These are phyloP conservation scores for Hyperoplus lanceolatus DNA, from an alignment of 2,797 vertebrate genomes.

Conservation along the genomic window DNA sequence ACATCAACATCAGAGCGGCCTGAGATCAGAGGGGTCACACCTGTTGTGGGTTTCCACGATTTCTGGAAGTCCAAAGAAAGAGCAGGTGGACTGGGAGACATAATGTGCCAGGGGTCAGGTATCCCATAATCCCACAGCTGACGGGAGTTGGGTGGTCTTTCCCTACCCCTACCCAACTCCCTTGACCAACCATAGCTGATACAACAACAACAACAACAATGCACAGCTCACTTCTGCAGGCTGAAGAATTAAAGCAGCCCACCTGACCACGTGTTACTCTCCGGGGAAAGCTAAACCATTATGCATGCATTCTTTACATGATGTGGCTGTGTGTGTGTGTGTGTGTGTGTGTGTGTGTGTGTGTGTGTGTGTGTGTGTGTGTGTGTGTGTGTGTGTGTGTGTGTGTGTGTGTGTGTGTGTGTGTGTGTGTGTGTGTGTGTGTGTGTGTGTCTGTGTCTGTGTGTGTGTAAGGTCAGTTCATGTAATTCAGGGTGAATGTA, in stretches of 20 bases:
- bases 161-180: background rate
- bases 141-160: conserved; percentile 65
- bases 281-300: conserved; percentile 30
- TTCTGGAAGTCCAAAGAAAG: conserved; percentile 26
- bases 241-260: conserved; percentile 46
- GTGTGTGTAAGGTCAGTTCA: too few relatives aligned
- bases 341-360: conserved; percentile 20
- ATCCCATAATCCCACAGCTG: conserved; percentile 62
- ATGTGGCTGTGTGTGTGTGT: conserved; percentile 18
- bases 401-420: conserved; percentile 31
- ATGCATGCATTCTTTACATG: conserved; percentile 61
- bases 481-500: too few relatives aligned
- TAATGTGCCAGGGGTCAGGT: conserved; percentile 42
- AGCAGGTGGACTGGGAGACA: conserved; percentile 65
- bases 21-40: conserved; percentile 65
- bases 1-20: conserved; percentile 4
- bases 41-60: conserved; percentile 55
- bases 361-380: conserved; percentile 25
- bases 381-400: conserved; percentile 17
- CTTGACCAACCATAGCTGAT: conserved; percentile 13
- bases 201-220: conserved; percentile 47
- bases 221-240: conserved; percentile 38
- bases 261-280: conserved; percentile 54
- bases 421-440: too few relatives aligned
- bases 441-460: too few relatives aligned